Percentiles rank a stretch among this genome's conserved stretches.
phyloP scores from a whole-genome alignment of 2,888 invertebrate genomes.

The Trachelus troglodyta region DNA sequence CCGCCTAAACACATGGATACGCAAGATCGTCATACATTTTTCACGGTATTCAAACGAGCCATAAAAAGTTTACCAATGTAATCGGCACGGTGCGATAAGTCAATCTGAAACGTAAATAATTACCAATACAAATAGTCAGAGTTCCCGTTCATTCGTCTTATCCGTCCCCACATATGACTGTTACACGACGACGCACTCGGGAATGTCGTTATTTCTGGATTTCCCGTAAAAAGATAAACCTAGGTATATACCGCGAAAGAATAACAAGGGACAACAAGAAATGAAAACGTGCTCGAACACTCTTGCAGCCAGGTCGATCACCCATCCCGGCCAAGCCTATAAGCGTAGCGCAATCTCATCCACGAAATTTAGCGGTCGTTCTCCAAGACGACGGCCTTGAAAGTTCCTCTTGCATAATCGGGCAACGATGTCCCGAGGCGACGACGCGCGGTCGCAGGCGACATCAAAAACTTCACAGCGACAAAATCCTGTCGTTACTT shows the following conservation, averaged over 20 bases:
- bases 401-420: slow-evolving; percentile 40
- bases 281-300: neutral
- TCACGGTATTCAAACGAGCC: neutral
- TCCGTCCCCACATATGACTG: neutral
- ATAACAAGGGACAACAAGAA: neutral
- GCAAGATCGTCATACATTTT: neutral
- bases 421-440: slow-evolving; percentile 16
- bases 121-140: neutral
- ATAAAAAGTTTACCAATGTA: neutral
- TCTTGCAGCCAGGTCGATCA: neutral
- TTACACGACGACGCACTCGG: neutral
- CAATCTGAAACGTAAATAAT: neutral
- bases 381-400: slow-evolving; percentile 48
- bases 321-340: neutral
- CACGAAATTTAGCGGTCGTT: slow-evolving; percentile 44
- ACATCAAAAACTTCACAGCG: neutral
- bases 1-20: too few species aligned
- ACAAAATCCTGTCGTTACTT: neutral
- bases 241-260: neutral
- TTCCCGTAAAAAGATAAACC: neutral
- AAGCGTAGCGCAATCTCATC: slow-evolving; percentile 39
- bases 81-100: neutral
- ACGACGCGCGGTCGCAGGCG: neutral
- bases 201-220: neutral
- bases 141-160: neutral